Evolutionary conservation across 1,140 invertebrate genomes (phyloP).

Genomic region (Amphibalanus amphitrite): DNA sequence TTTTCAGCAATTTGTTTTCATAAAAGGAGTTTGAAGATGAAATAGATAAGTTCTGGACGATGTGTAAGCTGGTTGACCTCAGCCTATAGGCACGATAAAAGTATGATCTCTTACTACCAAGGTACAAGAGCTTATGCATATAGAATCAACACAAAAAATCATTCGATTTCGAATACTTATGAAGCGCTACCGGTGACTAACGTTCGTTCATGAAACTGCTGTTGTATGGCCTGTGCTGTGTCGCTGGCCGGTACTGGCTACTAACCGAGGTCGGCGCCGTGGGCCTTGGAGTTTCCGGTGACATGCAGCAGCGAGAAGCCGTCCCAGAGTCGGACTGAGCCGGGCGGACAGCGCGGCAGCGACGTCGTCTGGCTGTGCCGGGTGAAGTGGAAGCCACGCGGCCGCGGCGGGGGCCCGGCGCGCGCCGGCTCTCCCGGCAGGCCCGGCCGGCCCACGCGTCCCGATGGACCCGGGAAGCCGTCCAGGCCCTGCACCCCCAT

Average conservation of each 20-base stretch:
- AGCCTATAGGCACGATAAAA: no score
- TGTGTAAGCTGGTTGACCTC: not conserved
- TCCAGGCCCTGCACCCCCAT: conserved; percentile 6
- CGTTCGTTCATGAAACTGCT: not conserved
- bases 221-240: not conserved
- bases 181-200: no score
- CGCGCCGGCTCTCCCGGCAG: conserved; percentile 26
- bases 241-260: no score
- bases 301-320: conserved; percentile 91
- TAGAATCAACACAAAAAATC: no score
- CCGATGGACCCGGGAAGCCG: conserved; percentile 8
- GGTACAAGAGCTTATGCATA: no score
- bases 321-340: conserved; percentile 73
- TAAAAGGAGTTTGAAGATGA: not conserved
- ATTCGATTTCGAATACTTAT: no score
- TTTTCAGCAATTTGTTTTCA: not conserved
- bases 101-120: no score
- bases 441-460: conserved; percentile 6
- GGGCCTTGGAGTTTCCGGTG: conserved; percentile 72
- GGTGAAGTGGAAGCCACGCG: conserved; percentile 39
- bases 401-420: conserved; percentile 44
- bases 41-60: not conserved
- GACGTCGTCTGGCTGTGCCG: conserved; percentile 77
- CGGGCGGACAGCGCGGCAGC: conserved; percentile 67
- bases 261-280: conserved; percentile 85